These are phyloP conservation scores for Hemibagrus wyckioides DNA, from an alignment of 2,113 vertebrate species.

Conservation along the genomic window DNA sequence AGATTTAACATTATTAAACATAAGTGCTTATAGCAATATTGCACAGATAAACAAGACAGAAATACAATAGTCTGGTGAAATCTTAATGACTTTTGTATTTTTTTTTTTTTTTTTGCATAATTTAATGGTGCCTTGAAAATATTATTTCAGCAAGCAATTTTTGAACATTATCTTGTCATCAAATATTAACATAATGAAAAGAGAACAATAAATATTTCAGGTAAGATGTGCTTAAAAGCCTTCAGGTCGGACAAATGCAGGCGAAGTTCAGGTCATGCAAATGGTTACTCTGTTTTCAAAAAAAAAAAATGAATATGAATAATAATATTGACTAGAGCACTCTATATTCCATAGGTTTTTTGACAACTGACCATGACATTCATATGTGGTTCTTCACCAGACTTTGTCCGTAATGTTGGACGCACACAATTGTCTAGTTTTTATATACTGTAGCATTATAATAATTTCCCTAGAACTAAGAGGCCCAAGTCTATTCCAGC, in stretches of 20 bases:
- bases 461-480: background rate
- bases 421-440: background rate
- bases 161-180: slow-evolving; percentile 34
- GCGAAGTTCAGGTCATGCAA: background rate
- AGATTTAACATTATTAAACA: slow-evolving; percentile 8
- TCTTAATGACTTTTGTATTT: background rate
- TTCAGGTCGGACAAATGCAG: slow-evolving; percentile 8
- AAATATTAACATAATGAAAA: slow-evolving; percentile 42
- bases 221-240: background rate
- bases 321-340: background rate
- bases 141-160: slow-evolving; percentile 30
- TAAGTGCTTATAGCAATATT: background rate
- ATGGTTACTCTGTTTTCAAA: background rate
- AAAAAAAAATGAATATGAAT: background rate
- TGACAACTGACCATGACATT: background rate
- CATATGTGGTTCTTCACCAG: background rate
- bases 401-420: background rate
- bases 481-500: background rate
- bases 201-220: slow-evolving; percentile 43
- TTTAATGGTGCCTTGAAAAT: slow-evolving; percentile 35
- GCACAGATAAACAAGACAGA: background rate
- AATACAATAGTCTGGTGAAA: slow-evolving; percentile 24
- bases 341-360: background rate
- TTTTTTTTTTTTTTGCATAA: slow-evolving; percentile 40
- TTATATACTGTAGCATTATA: background rate